These are phyloP conservation scores for Eurystomus glaucurus DNA, from an alignment of 2,797 vertebrate genomes.

Conservation along the genomic window DNA sequence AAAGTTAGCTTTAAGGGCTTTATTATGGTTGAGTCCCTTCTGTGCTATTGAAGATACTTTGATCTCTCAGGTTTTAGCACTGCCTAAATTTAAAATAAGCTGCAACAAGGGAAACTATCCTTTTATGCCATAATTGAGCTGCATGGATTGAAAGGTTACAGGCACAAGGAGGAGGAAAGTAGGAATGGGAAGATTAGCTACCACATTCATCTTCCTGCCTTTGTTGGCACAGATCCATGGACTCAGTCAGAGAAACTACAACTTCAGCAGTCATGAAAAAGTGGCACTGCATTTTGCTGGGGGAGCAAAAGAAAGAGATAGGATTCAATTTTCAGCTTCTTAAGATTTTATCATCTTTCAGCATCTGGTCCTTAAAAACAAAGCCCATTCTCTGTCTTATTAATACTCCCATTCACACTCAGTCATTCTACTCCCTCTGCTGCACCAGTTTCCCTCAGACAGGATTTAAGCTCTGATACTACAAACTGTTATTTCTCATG, in stretches of 20 bases:
- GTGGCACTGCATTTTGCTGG: background rate
- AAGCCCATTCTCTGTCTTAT: background rate
- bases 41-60: background rate
- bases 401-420: background rate
- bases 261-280: background rate
- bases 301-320: background rate
- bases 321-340: background rate
- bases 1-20: background rate
- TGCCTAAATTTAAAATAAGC: slow-evolving; percentile 14
- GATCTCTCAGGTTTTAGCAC: background rate
- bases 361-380: background rate
- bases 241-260: background rate
- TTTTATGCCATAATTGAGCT: background rate
- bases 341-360: background rate
- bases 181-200: background rate
- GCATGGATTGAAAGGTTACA: background rate
- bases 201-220: background rate
- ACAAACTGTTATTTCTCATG: background rate
- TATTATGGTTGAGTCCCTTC: background rate
- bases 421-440: background rate
- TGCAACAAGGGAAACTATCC: background rate
- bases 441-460: background rate
- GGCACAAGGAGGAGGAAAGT: background rate
- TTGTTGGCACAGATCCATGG: background rate
- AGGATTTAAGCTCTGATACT: background rate